These are phyloP conservation scores for Drosophila dives DNA, from an alignment of 2,888 invertebrate genomes.

Conservation along the genomic window DNA sequence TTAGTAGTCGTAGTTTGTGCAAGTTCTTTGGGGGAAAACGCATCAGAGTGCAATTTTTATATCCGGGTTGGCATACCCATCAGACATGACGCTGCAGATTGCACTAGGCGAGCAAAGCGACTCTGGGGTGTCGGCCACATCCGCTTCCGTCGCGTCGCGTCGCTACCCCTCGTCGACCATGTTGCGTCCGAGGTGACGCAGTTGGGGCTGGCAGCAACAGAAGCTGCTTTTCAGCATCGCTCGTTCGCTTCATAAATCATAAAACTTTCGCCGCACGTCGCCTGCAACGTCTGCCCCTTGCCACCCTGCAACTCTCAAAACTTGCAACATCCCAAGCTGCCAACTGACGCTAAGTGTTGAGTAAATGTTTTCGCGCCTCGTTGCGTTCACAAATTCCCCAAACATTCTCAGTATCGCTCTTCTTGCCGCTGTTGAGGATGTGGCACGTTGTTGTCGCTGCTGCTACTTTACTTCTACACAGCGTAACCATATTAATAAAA, in stretches of 20 bases:
- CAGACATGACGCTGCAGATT: slow-evolving; percentile 33
- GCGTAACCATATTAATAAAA: slow-evolving; percentile 43
- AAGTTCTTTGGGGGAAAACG: slow-evolving; percentile 38
- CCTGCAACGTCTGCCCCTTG: slow-evolving; percentile 29
- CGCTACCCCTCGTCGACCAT: slow-evolving; percentile 27
- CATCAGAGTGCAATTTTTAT: slow-evolving; percentile 80
- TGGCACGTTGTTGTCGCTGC: slow-evolving; percentile 61
- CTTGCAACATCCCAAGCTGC: slow-evolving; percentile 57
- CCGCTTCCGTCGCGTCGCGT: slow-evolving; percentile 50
- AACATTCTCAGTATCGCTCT: slow-evolving; percentile 45
- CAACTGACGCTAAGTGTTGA: slow-evolving; percentile 78
- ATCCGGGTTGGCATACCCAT: slow-evolving; percentile 62
- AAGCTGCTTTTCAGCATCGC: slow-evolving; percentile 55
- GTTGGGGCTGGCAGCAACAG: slow-evolving; percentile 30
- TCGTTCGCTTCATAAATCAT: slow-evolving; percentile 76
- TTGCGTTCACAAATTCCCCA: slow-evolving; percentile 73
- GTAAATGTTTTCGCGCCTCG: slow-evolving; percentile 80
- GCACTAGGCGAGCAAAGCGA: slow-evolving; percentile 20
- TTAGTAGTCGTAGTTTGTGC: slow-evolving; percentile 41
- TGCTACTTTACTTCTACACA: slow-evolving; percentile 27
- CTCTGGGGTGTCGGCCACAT: slow-evolving; percentile 54
- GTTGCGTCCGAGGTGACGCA: slow-evolving; percentile 35
- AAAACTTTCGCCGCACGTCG: slow-evolving; percentile 77
- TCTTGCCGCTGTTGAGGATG: slow-evolving; percentile 46
- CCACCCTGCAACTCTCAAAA: slow-evolving; percentile 28